phyloP scores from a whole-genome alignment of 2,888 invertebrate species.

The Steinernema scapterisci region DNA sequence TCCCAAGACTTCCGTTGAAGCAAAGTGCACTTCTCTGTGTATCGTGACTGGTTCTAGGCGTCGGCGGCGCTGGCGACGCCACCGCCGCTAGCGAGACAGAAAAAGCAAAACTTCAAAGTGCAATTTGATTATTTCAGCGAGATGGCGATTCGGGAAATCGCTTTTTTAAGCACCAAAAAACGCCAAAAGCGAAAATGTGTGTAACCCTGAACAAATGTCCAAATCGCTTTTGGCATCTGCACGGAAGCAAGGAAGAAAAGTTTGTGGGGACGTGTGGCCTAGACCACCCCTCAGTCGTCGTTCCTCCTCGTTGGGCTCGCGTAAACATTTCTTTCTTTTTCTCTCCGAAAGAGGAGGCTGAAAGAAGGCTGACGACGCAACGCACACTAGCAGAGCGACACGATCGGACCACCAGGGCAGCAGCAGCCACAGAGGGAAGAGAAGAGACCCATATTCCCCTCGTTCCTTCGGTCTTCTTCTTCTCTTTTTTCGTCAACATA shows the following conservation, averaged over 20 bases:
- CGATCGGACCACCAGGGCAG: constrained; percentile 14
- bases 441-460: not conserved
- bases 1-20: constrained; percentile 3
- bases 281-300: constrained; percentile 5
- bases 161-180: not conserved
- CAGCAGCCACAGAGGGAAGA: not conserved
- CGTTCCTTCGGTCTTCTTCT: not conserved
- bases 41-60: constrained; percentile 5
- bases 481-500: not conserved
- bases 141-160: not conserved
- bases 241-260: not conserved
- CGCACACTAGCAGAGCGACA: constrained; percentile 6
- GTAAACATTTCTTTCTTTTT: constrained; percentile 30
- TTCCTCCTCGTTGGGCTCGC: not conserved
- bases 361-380: constrained; percentile 32
- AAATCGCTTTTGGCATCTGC: not conserved
- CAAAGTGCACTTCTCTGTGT: constrained; percentile 21
- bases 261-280: not conserved
- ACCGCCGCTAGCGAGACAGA: not conserved
- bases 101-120: constrained; percentile 19
- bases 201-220: not conserved
- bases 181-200: not conserved
- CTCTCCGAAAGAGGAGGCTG: constrained; percentile 30
- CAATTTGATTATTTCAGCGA: not conserved
- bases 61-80: no score